These are phyloP conservation scores for Lagria hirta DNA, from an alignment of 2,888 invertebrate species.

Conservation along the genomic window DNA sequence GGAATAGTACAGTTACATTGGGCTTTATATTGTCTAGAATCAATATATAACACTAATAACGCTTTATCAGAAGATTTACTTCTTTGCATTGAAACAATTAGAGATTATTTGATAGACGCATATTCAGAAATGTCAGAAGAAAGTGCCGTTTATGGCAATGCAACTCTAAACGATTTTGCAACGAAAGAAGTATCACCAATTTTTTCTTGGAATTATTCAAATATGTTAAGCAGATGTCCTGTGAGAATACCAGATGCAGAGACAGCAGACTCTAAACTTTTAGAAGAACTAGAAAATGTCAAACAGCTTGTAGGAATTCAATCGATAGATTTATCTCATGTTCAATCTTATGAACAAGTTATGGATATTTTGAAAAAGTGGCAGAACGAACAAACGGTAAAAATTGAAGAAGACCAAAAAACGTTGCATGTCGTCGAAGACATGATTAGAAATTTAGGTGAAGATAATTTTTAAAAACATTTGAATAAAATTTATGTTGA, in stretches of 20 bases:
- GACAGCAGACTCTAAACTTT: constrained; percentile 26
- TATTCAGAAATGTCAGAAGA: constrained; percentile 46
- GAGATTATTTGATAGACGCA: constrained; percentile 49
- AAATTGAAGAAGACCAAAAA: constrained; percentile 46
- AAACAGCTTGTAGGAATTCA: constrained; percentile 39
- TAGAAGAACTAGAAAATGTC: constrained; percentile 36
- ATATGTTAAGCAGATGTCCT: constrained; percentile 36
- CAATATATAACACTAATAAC: constrained; percentile 46
- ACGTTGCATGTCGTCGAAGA: constrained; percentile 46
- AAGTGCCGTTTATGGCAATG: constrained; percentile 31
- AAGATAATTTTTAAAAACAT: too few relatives aligned
- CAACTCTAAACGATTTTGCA: constrained; percentile 12
- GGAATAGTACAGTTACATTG: constrained; percentile 54
- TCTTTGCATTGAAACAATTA: constrained; percentile 49
- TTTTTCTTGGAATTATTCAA: constrained; percentile 48
- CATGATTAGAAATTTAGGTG: constrained; percentile 43
- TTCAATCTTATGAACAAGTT: constrained; percentile 40
- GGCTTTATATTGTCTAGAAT: constrained; percentile 51
- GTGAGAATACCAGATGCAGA: constrained; percentile 8
- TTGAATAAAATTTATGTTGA: too few relatives aligned
- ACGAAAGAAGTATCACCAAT: constrained; percentile 33
- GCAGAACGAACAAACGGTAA: constrained; percentile 47
- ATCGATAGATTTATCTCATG: constrained; percentile 37
- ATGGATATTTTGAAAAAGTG: constrained; percentile 42
- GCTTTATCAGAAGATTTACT: constrained; percentile 49